These are phyloP conservation scores for Oryctes rhinoceros DNA, from an alignment of 1,140 invertebrate genomes.

Conservation along the genomic window DNA sequence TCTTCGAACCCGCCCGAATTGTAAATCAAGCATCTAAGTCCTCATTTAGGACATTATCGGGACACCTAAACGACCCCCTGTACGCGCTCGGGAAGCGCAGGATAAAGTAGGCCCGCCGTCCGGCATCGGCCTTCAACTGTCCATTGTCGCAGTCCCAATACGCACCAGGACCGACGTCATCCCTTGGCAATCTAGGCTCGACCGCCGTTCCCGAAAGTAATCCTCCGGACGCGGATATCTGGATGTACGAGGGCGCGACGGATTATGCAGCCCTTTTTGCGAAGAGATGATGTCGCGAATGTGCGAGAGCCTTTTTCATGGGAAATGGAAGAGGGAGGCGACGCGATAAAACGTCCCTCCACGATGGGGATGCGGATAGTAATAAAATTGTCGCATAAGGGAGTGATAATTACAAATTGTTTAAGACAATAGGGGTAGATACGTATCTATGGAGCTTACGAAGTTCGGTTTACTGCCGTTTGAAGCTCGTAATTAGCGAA, in stretches of 20 bases:
- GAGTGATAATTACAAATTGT: constrained; percentile 11
- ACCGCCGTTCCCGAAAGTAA: neutral
- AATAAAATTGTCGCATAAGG: constrained; percentile 3
- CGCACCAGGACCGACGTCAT: neutral
- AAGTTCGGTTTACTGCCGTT: no score
- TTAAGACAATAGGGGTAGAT: constrained; percentile 6
- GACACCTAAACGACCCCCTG: constrained; percentile 15
- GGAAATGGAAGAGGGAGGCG: neutral
- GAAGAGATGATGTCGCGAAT: neutral
- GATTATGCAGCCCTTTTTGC: constrained; percentile 7
- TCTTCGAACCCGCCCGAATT: neutral
- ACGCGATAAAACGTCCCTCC: neutral
- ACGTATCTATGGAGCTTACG: no score
- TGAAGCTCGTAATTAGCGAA: no score
- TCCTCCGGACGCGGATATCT: neutral
- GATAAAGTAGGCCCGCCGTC: neutral
- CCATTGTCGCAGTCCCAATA: neutral
- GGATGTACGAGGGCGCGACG: neutral
- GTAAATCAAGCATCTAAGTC: constrained; percentile 32
- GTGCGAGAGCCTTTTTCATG: neutral
- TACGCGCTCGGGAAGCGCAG: neutral
- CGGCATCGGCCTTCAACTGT: constrained; percentile 3
- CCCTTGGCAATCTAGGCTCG: neutral
- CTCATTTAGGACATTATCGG: constrained; percentile 36
- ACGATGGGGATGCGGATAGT: neutral